These are phyloP conservation scores for Chrysopilus asiliformis DNA, from an alignment of 2,888 invertebrate genomes.

Conservation along the genomic window DNA sequence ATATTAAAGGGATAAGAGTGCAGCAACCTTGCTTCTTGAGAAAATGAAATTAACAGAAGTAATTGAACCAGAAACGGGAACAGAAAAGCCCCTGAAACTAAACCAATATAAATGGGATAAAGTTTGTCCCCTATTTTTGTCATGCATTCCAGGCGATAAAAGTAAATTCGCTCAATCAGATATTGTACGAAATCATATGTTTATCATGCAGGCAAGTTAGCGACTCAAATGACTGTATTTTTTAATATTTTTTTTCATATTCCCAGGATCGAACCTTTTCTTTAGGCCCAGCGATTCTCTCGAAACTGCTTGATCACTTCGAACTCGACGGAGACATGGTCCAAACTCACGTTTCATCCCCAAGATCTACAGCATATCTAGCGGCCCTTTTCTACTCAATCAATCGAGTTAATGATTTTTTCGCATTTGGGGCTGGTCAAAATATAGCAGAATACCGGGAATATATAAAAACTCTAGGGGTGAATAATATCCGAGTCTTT, in stretches of 20 bases:
- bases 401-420: slow-evolving; percentile 43
- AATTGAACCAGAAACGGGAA: slow-evolving; percentile 12
- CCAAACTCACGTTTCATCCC: slow-evolving; percentile 67
- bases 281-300: slow-evolving; percentile 62
- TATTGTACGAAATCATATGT: slow-evolving; percentile 41
- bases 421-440: slow-evolving; percentile 48
- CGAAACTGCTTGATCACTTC: slow-evolving; percentile 46
- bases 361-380: slow-evolving; percentile 64
- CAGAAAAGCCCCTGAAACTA: slow-evolving; percentile 17
- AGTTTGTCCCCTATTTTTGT: slow-evolving; percentile 40
- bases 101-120: slow-evolving; percentile 34
- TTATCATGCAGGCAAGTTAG: slow-evolving; percentile 46
- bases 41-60: slow-evolving; percentile 16
- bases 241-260: slow-evolving; percentile 2
- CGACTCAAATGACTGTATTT: not conserved
- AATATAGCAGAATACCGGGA: slow-evolving; percentile 46
- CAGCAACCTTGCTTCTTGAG: slow-evolving; percentile 8
- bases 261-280: slow-evolving; percentile 65
- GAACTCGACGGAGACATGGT: slow-evolving; percentile 59
- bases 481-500: slow-evolving; percentile 42
- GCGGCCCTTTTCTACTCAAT: slow-evolving; percentile 50
- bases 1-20: slow-evolving; percentile 17
- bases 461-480: slow-evolving; percentile 55
- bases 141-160: slow-evolving; percentile 42
- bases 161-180: slow-evolving; percentile 41